Conservation (phyloP, 2,888 invertebrate species). For the Andrena chrysosceles region DNA sequence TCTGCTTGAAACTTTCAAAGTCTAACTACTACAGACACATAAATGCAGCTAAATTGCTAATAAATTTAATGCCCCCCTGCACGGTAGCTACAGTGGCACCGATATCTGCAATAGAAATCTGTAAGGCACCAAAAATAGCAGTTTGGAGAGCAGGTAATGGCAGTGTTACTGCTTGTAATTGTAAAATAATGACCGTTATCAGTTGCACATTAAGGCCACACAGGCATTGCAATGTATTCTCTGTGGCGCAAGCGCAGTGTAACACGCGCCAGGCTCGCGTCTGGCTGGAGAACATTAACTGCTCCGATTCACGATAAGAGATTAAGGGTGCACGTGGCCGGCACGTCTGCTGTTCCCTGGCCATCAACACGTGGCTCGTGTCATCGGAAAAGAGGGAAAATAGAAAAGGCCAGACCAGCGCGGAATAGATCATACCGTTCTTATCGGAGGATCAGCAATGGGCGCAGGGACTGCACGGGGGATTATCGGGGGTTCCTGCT, state of each 20-base stretch:
- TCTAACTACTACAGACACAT: no score
- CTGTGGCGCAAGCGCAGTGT: neutral
- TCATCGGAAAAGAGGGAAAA: slow-evolving; percentile 66
- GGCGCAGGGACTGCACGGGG: slow-evolving; percentile 43
- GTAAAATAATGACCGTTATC: slow-evolving; percentile 11
- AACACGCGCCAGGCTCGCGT: slow-evolving; percentile 11
- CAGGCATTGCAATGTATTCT: neutral
- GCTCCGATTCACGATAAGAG: slow-evolving; percentile 54
- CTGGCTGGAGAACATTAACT: slow-evolving; percentile 37
- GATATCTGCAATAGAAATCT: no score
- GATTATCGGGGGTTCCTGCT: slow-evolving; percentile 58
- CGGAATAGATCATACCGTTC: slow-evolving; percentile 49
- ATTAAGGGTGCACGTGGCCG: slow-evolving; percentile 64
- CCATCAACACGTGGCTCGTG: slow-evolving; percentile 67
- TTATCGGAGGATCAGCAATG: slow-evolving; percentile 64
- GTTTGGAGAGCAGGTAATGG: neutral
- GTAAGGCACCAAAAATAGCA: no score
- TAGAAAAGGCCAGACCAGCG: slow-evolving; percentile 68
- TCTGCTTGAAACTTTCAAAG: no score
- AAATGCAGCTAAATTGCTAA: no score
- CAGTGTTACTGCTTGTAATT: neutral
- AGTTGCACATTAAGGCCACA: neutral
- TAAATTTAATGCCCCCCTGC: no score
- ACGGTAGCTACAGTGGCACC: no score
- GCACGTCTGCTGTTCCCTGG: slow-evolving; percentile 31